phyloP scores from a whole-genome alignment of 2,113 vertebrate species.

The Clupea harengus region DNA sequence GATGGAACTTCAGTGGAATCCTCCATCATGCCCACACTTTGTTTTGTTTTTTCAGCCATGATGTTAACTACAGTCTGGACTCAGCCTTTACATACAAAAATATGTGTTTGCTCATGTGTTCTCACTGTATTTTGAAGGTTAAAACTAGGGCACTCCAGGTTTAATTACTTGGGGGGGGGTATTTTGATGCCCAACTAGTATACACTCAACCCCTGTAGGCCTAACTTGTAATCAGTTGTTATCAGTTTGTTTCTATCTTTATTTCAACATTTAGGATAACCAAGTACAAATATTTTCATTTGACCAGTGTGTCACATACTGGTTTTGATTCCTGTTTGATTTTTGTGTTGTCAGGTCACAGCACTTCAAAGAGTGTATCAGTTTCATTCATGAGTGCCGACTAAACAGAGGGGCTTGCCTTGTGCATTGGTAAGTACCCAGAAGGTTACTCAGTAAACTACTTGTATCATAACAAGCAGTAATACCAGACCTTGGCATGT shows the following conservation, averaged over 20 bases:
- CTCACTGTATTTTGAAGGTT: background rate
- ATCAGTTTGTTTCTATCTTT: background rate
- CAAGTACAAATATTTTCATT: background rate
- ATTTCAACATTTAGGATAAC: background rate
- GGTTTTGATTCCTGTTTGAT: background rate
- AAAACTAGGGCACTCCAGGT: background rate
- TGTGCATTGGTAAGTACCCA: conserved; percentile 81
- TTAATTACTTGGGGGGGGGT: background rate
- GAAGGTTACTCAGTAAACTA: background rate
- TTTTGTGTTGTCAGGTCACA: conserved; percentile 70
- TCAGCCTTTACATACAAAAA: background rate
- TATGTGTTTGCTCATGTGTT: background rate
- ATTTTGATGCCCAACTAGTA: no score
- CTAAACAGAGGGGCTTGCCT: conserved; percentile 81
- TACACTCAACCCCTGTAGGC: no score
- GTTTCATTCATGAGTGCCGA: conserved; percentile 84
- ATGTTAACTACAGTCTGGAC: background rate
- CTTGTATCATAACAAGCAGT: background rate
- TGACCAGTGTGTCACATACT: background rate
- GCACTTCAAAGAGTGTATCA: conserved; percentile 85
- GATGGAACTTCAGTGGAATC: background rate
- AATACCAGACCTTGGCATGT: background rate
- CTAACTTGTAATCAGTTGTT: no score
- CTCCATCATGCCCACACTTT: background rate
- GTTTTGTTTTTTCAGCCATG: background rate